These are phyloP conservation scores for Leptocoma aspasia DNA, from an alignment of 2,113 vertebrate genomes.

Conservation along the genomic window DNA sequence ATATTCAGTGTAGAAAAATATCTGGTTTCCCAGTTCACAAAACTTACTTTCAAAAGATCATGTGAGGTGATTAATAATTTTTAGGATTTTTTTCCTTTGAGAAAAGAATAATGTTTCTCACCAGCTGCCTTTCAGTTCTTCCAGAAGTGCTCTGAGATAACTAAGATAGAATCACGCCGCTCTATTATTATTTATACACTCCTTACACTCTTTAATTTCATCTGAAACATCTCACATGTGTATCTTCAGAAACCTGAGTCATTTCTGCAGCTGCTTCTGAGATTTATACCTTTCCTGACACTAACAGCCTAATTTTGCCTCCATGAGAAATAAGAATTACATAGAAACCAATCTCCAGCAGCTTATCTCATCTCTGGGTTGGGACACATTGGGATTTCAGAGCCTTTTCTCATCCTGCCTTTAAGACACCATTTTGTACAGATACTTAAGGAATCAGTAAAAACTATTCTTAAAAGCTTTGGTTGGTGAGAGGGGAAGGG, in stretches of 20 bases:
- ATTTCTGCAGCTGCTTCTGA: neutral
- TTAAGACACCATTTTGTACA: neutral
- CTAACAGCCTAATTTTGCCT: neutral
- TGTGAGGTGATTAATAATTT: neutral
- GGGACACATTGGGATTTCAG: neutral
- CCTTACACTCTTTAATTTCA: neutral
- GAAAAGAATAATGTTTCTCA: neutral
- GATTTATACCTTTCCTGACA: neutral
- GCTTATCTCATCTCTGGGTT: neutral
- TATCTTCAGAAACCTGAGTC: neutral
- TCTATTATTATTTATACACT: constrained; percentile 29
- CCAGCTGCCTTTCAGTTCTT: neutral
- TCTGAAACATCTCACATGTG: neutral
- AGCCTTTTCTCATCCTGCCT: neutral
- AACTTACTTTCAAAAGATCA: neutral
- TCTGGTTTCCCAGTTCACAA: neutral
- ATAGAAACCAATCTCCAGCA: neutral
- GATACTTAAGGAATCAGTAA: neutral
- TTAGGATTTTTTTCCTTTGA: neutral
- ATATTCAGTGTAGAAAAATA: neutral
- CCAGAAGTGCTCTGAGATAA: neutral
- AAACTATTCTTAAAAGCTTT: neutral
- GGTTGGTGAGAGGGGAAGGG: neutral
- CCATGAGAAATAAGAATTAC: neutral
- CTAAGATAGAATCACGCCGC: neutral